Evolutionary conservation across 1,140 invertebrate genomes (phyloP).

Genomic region (Heliconius melpomene): DNA sequence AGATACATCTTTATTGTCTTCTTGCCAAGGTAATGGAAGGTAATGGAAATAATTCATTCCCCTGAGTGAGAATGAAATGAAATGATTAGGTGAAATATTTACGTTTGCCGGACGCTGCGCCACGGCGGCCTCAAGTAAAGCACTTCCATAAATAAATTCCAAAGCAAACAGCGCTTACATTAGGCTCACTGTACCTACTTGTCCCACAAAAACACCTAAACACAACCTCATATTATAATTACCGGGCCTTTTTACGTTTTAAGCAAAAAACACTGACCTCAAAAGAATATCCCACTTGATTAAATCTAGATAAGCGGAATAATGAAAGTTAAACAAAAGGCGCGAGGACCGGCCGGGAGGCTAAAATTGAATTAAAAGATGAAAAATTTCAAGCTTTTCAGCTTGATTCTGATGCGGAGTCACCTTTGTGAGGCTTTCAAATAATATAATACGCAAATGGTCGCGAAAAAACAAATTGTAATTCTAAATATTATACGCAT

Average conservation of each 20-base stretch:
- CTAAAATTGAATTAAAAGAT: conserved; percentile 10
- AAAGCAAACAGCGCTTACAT: too few species aligned
- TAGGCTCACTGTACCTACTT: background rate
- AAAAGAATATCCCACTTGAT: conserved; percentile 12
- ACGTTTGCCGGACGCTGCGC: too few species aligned
- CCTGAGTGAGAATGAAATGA: too few species aligned
- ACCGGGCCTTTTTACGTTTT: background rate
- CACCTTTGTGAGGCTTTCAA: background rate
- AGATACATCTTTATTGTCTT: too few species aligned
- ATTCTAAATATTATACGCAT: background rate
- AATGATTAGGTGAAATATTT: too few species aligned
- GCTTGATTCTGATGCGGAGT: background rate
- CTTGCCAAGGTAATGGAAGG: too few species aligned
- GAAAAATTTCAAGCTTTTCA: conserved; percentile 10
- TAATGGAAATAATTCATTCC: too few species aligned
- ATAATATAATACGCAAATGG: conserved; percentile 4
- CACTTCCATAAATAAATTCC: too few species aligned
- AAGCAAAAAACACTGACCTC: conserved; percentile 11
- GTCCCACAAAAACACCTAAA: background rate
- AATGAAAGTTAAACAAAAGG: conserved; percentile 14
- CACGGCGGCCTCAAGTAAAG: too few species aligned
- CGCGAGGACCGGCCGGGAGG: conserved; percentile 11
- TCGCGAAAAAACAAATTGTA: background rate
- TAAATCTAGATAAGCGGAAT: conserved; percentile 15
- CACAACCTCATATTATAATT: background rate